phyloP scores from a whole-genome alignment of 2,113 vertebrate species.

The Amblyopsis rosae region DNA sequence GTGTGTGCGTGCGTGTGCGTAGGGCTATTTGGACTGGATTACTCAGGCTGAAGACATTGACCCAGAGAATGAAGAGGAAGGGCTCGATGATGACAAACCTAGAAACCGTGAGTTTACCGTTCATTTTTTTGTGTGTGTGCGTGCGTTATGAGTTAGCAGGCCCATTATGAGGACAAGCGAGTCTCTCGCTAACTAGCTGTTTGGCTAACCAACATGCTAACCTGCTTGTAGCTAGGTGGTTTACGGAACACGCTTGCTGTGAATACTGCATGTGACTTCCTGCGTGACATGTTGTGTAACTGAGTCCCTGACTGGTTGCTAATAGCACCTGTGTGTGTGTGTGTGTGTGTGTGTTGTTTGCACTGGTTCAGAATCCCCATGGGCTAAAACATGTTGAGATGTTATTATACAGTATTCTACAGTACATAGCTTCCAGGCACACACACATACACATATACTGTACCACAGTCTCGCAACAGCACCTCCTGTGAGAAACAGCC shows the following conservation, averaged over 20 bases:
- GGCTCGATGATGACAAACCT: constrained; percentile 94
- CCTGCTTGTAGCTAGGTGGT: too few relatives aligned
- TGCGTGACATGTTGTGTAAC: background rate
- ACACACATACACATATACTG: constrained; percentile 16
- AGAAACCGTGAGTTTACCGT: constrained; percentile 86
- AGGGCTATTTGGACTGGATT: constrained; percentile 98
- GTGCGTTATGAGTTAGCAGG: background rate
- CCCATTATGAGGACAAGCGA: too few relatives aligned
- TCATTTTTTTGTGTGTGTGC: constrained; percentile 9
- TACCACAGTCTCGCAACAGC: background rate
- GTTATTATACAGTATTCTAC: constrained; percentile 47
- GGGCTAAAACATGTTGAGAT: constrained; percentile 53
- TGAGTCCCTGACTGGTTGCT: constrained; percentile 22
- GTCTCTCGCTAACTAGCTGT: too few relatives aligned
- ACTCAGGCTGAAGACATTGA: constrained; percentile 99
- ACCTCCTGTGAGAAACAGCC: too few relatives aligned
- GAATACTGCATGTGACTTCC: background rate
- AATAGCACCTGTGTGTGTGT: constrained; percentile 19
- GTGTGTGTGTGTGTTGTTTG: background rate
- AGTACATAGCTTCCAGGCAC: constrained; percentile 48
- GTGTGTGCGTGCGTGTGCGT: background rate
- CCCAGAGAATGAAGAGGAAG: constrained; percentile 98
- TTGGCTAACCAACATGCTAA: too few relatives aligned
- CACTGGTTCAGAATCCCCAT: constrained; percentile 39
- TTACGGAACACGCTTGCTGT: too few relatives aligned